These are phyloP conservation scores for Phrixothrix hirtus DNA, from an alignment of 2,888 invertebrate genomes.

Conservation along the genomic window DNA sequence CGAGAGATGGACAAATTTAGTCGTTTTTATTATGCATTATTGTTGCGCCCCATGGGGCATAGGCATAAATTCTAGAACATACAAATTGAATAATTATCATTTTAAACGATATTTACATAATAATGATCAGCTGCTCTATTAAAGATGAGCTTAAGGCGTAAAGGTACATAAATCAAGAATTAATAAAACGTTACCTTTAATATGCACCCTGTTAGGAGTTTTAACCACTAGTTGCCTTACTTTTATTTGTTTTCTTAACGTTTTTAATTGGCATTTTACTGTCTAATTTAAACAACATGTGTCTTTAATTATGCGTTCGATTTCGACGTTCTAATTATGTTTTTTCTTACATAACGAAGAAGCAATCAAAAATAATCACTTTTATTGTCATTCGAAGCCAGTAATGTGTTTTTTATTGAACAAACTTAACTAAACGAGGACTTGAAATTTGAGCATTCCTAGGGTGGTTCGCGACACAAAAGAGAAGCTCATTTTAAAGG, in stretches of 20 bases:
- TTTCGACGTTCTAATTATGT: neutral
- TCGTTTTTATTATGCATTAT: no score
- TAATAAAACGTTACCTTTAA: constrained; percentile 35
- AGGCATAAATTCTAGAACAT: constrained; percentile 31
- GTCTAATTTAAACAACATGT: constrained; percentile 2
- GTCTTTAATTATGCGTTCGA: constrained; percentile 5
- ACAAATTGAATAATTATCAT: constrained; percentile 40
- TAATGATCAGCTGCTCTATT: constrained; percentile 29
- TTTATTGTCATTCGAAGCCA: constrained; percentile 47
- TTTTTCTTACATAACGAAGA: neutral
- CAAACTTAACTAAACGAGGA: constrained; percentile 48
- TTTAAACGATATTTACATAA: constrained; percentile 25
- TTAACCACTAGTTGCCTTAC: constrained; percentile 24
- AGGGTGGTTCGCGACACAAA: constrained; percentile 46
- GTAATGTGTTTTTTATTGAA: constrained; percentile 50
- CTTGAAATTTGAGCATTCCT: constrained; percentile 48
- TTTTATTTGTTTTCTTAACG: constrained; percentile 26
- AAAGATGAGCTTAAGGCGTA: constrained; percentile 37
- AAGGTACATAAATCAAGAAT: constrained; percentile 42
- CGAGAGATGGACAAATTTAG: neutral
- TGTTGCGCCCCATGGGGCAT: constrained; percentile 9
- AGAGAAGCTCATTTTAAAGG: constrained; percentile 54
- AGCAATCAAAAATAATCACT: neutral
- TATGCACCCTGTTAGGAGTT: constrained; percentile 30
- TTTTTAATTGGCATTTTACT: constrained; percentile 5